Conservation (phyloP, 2,113 vertebrate species). For the Coptodon bakossiorum region DNA sequence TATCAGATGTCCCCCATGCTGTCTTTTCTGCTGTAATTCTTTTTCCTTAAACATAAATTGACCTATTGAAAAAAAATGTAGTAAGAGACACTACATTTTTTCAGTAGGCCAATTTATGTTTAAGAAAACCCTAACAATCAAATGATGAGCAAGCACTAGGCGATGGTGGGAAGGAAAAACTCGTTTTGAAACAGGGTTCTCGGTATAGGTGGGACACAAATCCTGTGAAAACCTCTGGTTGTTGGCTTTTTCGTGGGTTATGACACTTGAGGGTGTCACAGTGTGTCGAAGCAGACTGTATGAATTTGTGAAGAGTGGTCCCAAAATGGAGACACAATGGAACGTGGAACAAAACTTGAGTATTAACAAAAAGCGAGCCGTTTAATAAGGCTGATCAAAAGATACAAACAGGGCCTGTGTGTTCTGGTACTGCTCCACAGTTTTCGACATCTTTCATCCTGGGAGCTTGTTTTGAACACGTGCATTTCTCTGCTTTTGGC, state of each 20-base stretch:
- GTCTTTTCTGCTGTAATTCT: not conserved
- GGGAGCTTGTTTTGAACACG: rapidly evolving
- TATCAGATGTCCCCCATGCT: not conserved
- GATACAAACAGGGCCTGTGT: not conserved
- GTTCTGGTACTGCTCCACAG: not conserved
- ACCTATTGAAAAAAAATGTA: not conserved
- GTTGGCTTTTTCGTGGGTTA: not conserved
- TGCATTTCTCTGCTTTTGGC: not conserved
- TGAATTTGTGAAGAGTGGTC: not conserved
- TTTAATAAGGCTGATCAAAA: not conserved
- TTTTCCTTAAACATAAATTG: not conserved
- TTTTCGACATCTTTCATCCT: not conserved
- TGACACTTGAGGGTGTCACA: not conserved
- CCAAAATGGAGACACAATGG: not conserved
- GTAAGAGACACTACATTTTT: not conserved
- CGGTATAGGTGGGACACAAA: not conserved
- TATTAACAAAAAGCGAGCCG: not conserved
- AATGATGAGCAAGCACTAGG: not conserved
- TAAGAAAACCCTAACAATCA: not conserved
- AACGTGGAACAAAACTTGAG: not conserved
- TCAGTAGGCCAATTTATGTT: not conserved
- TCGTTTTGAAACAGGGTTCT: not conserved
- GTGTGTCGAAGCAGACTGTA: not conserved
- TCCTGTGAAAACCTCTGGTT: not conserved
- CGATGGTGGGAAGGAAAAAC: not conserved